phyloP scores from a whole-genome alignment of 2,797 vertebrate species.

The Trematomus bernacchii region DNA sequence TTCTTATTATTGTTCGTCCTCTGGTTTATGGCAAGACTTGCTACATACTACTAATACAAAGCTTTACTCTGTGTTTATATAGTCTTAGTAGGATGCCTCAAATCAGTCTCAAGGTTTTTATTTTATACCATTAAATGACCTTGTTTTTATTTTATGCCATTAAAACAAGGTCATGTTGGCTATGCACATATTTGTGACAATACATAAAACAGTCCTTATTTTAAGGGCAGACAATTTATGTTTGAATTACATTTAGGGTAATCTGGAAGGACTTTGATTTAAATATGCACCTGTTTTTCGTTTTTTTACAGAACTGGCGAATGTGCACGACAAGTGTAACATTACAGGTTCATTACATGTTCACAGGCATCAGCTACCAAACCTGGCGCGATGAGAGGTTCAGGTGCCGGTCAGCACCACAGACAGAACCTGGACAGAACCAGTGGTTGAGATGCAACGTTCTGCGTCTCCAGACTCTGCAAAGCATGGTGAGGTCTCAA shows the following conservation, averaged over 20 bases:
- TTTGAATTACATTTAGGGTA: neutral
- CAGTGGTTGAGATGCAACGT: conserved; percentile 1
- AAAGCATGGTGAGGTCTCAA: conserved; percentile 5
- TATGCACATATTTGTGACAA: neutral
- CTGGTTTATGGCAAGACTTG: neutral
- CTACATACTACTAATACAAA: neutral
- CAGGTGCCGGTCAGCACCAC: conserved; percentile 53
- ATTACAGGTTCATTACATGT: too few relatives aligned
- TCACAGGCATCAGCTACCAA: neutral
- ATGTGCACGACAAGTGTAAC: neutral
- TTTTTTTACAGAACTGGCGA: neutral
- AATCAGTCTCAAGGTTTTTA: neutral
- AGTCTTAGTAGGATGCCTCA: neutral
- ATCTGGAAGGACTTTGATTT: neutral
- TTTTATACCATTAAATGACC: neutral
- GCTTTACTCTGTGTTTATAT: neutral
- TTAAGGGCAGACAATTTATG: neutral
- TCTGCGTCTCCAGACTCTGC: neutral
- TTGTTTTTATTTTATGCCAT: neutral
- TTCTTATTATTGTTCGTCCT: neutral
- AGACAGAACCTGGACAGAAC: conserved; percentile 64
- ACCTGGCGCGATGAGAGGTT: neutral
- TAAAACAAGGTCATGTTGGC: neutral
- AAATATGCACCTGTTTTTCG: neutral
- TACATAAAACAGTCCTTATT: neutral